Evolutionary conservation across 2,888 invertebrate species (phyloP).

Genomic region (Microdon myrmicae): DNA sequence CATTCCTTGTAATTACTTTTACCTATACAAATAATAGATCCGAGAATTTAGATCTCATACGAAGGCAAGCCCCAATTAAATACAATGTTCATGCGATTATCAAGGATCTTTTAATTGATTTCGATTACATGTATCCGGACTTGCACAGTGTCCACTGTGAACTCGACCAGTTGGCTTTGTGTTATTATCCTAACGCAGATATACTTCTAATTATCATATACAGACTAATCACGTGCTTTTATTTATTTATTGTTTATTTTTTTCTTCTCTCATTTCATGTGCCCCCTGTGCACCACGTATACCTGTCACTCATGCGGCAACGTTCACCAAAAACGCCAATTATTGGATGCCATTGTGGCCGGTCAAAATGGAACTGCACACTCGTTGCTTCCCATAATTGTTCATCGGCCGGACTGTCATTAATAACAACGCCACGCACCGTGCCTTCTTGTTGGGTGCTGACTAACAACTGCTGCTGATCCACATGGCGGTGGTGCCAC

Average conservation of each 20-base stretch:
- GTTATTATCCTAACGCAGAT: constrained; percentile 27
- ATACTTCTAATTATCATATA: constrained; percentile 37
- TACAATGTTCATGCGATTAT: constrained; percentile 25
- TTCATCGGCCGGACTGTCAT: constrained; percentile 31
- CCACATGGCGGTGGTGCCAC: constrained; percentile 34
- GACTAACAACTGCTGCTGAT: constrained; percentile 51
- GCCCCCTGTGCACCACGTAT: constrained; percentile 31
- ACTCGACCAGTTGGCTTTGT: constrained; percentile 39
- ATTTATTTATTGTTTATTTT: constrained; percentile 7
- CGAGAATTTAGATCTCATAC: constrained; percentile 31
- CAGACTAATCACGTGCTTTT: constrained; percentile 43
- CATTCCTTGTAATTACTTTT: constrained; percentile 35
- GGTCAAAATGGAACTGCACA: constrained; percentile 40
- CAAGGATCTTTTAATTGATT: constrained; percentile 49
- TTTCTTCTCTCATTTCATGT: constrained; percentile 43
- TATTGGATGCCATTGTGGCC: constrained; percentile 47
- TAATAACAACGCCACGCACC: constrained; percentile 48
- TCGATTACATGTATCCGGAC: constrained; percentile 19
- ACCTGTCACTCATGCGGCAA: constrained; percentile 50
- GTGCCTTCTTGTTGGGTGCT: constrained; percentile 39
- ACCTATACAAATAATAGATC: constrained; percentile 41
- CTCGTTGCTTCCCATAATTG: constrained; percentile 48
- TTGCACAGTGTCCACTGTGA: constrained; percentile 13
- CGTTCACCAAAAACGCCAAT: constrained; percentile 46
- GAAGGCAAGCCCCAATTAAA: constrained; percentile 24